Percentiles rank a stretch among this genome's conserved stretches.
Conservation (phyloP, 2,113 vertebrate genomes). For the Callopanchax toddi region DNA sequence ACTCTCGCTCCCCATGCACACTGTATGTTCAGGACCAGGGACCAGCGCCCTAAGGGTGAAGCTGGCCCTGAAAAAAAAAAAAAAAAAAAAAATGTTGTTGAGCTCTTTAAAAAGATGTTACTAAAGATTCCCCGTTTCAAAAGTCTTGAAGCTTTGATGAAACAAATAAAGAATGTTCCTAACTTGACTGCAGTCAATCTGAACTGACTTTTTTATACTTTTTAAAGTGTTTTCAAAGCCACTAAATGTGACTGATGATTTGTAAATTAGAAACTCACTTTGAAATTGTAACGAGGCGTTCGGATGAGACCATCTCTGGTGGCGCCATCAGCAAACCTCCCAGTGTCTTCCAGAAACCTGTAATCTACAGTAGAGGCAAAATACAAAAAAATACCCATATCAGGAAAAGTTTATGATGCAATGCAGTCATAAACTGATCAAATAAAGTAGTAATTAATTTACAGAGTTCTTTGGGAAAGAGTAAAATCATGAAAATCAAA, state of each 20-base stretch:
- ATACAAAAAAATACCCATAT: not conserved
- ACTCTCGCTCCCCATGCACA: no score
- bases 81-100: no score
- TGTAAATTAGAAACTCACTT: conserved; percentile 51
- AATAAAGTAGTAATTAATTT: not conserved
- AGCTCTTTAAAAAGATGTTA: no score
- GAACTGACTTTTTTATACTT: not conserved
- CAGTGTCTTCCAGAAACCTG: conserved; percentile 93
- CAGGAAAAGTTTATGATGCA: not conserved
- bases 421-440: not conserved
- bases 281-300: conserved; percentile 23
- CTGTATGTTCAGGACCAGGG: no score
- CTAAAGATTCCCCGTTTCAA: no score
- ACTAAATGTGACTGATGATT: not conserved
- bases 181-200: no score
- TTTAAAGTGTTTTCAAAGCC: not conserved
- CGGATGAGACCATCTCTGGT: conserved; percentile 78
- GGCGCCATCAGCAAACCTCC: conserved; percentile 86
- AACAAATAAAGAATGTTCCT: no score
- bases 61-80: no score
- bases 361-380: conserved; percentile 85
- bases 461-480: not conserved
- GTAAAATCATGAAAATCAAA: no score
- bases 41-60: no score
- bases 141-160: no score